These are phyloP conservation scores for Sycophaga agraensis DNA, from an alignment of 1,140 invertebrate genomes.

Conservation along the genomic window DNA sequence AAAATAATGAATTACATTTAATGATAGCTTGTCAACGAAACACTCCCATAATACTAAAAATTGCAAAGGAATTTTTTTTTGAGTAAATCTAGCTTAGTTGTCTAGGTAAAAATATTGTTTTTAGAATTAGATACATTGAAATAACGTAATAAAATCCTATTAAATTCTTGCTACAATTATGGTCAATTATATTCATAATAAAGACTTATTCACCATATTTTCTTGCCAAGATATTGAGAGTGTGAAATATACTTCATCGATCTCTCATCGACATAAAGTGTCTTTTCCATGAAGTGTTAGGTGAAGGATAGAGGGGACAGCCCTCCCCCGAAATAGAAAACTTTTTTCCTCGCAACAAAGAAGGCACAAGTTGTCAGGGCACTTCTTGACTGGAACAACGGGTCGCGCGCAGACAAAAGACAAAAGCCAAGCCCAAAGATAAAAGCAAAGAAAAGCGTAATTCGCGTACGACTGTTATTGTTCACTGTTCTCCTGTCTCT, in stretches of 20 bases:
- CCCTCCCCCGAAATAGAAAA: neutral
- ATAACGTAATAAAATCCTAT: too few species aligned
- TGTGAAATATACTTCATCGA: constrained; percentile 19
- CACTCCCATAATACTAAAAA: too few species aligned
- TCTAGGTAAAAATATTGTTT: too few species aligned
- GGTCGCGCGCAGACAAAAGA: neutral
- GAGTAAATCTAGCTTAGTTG: too few species aligned
- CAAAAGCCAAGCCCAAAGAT: constrained; percentile 5
- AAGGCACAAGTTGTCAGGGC: neutral
- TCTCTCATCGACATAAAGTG: constrained; percentile 9
- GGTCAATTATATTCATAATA: too few species aligned
- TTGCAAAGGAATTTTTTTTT: too few species aligned
- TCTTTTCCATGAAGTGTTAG: neutral
- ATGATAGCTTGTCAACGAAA: too few species aligned
- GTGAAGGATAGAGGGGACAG: neutral
- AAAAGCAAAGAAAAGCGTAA: neutral
- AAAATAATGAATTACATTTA: too few species aligned
- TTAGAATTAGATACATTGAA: too few species aligned
- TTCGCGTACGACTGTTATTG: constrained; percentile 25
- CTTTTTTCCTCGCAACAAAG: neutral
- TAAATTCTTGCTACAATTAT: too few species aligned
- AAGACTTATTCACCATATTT: neutral
- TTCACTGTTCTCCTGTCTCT: constrained; percentile 50
- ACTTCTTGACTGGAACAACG: constrained; percentile 3
- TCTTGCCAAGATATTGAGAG: neutral